Conservation (phyloP, 1,140 invertebrate genomes). For the Cyphomyrmex costatus region DNA sequence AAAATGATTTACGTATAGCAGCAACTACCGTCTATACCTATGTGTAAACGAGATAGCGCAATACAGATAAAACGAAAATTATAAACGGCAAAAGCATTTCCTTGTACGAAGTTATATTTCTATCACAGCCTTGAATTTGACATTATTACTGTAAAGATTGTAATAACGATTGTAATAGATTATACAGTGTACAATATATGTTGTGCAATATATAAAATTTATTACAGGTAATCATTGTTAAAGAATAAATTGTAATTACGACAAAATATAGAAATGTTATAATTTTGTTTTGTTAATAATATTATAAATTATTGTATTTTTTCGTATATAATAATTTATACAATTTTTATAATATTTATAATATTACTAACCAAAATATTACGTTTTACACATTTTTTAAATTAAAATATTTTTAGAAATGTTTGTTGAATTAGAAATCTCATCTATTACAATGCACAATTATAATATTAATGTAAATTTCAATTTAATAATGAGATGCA, state of each 20-base stretch:
- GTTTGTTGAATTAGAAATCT: no score
- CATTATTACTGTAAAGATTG: neutral
- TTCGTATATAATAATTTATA: neutral
- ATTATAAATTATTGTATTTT: neutral
- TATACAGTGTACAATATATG: no score
- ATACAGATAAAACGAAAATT: conserved; percentile 36
- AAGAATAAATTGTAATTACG: neutral
- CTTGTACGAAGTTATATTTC: conserved; percentile 8
- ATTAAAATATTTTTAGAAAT: no score
- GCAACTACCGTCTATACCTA: conserved; percentile 31
- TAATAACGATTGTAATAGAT: neutral
- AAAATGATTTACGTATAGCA: conserved; percentile 57
- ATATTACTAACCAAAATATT: no score
- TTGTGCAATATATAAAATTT: neutral
- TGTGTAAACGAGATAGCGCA: neutral
- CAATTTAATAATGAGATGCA: conserved; percentile 13
- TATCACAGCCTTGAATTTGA: neutral
- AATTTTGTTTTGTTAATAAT: neutral
- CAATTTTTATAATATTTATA: no score
- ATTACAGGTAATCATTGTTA: neutral
- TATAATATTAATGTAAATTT: neutral
- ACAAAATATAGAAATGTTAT: neutral
- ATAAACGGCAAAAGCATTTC: conserved; percentile 2
- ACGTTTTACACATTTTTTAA: no score
- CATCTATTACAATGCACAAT: neutral